phyloP scores from a whole-genome alignment of 2,113 vertebrate species.

The Antechinus flavipes region DNA sequence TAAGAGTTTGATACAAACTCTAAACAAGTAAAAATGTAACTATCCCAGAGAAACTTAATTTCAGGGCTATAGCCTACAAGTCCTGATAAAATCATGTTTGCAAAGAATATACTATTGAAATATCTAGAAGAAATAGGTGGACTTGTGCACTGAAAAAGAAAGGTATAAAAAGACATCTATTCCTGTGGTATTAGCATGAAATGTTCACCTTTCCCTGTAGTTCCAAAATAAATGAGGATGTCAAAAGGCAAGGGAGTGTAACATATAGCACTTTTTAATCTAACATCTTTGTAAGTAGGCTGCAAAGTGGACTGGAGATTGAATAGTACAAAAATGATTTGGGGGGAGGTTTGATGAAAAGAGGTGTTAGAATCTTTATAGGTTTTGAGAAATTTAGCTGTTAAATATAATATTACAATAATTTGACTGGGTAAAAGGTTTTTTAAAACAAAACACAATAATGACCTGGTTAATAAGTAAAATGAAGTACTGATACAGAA shows the following conservation, averaged over 20 bases:
- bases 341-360: conserved; percentile 29
- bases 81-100: conserved; percentile 58
- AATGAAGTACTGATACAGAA: not conserved
- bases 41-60: conserved; percentile 55
- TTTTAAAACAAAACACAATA: not conserved
- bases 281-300: conserved; percentile 54
- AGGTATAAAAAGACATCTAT: conserved; percentile 1
- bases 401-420: conserved; percentile 41
- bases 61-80: conserved; percentile 46
- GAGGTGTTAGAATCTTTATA: not conserved
- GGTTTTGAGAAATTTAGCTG: conserved; percentile 36
- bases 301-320: conserved; percentile 45
- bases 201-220: conserved; percentile 32
- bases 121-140: conserved; percentile 54
- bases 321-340: conserved; percentile 47
- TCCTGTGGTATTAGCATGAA: conserved; percentile 45
- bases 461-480: not conserved
- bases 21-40: conserved; percentile 56
- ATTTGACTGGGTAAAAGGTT: conserved; percentile 32
- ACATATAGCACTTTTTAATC: conserved; percentile 63
- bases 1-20: conserved; percentile 28
- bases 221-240: conserved; percentile 60
- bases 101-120: conserved; percentile 48
- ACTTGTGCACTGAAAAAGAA: conserved; percentile 44
- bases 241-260: conserved; percentile 45